Base-by-base conservation (phyloP, 2,888 invertebrate genomes). In the Erpobdella octoculata region DNA sequence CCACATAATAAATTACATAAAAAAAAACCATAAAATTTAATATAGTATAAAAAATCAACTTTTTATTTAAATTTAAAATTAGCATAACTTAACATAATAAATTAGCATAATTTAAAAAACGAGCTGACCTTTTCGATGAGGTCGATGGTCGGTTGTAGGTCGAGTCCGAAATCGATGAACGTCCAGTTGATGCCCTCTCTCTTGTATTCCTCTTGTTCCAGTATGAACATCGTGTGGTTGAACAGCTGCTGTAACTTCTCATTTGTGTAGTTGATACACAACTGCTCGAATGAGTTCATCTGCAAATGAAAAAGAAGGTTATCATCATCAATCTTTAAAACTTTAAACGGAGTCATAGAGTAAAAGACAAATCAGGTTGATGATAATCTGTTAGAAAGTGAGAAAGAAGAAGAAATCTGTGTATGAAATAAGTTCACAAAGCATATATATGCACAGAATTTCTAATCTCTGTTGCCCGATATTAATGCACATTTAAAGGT, bases 201-300 rank as follows among this genome's bases (percentile, higher is more conserved):
- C 83, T 97, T 96, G 84, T 99, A 99, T 84, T 98, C 98, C 83
- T 98, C 98, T 84, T 99, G 98, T 83, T 99, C 98, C 76, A 99
- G 85, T 77, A 98, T 94, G 86, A 99, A 99, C 98, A 99, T 99
- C 59, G 98, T 98, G 86, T 99, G 98, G 84, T 99, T 99, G 88
- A 99, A 99, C 76, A 99, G 88, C 83, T 99, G 98, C 83, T 99
- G 98, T 69, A 99, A 87, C 83, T 98, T 99, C 83, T 99, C 98
- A 83, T 99, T 99, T 3, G 98, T 99, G 86, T 98, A 99, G 85
- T 98, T 98, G 80, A 98, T 98, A 85, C 97, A 98, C 77, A 98
- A 86, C 84, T 99, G 98, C 84, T 99, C 98, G 83, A 98, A 99
- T 0, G 94, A 95, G 85, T 98, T 98, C 76, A 97, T 86, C 83